Base-by-base conservation (phyloP, 2,797 vertebrate species). In the Chrysocyon brachyurus region DNA sequence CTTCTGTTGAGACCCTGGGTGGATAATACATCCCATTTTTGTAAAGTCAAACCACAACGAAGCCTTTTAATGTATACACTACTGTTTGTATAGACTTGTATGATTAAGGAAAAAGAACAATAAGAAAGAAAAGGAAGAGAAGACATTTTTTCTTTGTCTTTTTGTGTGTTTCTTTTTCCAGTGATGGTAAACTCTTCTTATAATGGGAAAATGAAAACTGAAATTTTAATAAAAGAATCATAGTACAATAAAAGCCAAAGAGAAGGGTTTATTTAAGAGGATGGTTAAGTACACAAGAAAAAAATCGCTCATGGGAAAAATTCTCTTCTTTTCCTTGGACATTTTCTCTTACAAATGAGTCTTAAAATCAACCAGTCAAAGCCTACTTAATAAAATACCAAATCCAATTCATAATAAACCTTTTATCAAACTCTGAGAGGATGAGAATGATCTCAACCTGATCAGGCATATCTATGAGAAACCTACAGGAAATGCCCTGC, bases 311-410 rank as follows among this genome's bases (percentile, higher is more conserved):
- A 52, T 33, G 14, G 92, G 49, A 85, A 66, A 84, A 85, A 90
- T 49, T 87, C 24, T 75, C 57, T 57, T 77, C 31, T 89, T 77
- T 72, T 63, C 22, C 8, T 33, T 56, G 49, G n/a, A 46, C 1
- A n/a, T 79, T 89, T 89, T 85, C 72, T 94, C 59, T 90, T 63
- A 89, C 40, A 83, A 70, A 77, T 59, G 63, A 94, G 22, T 66
- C 85, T 87, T 86, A 77, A 54, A 85, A 87, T 46, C 66, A 86
- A 21, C 59, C 66, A 6, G 52, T 77, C 81, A 89, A 91, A 73
- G 24, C 33, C 46, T 94, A 49, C 81, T 94, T 82, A 54, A 86
- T 75, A 87, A 92, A 89, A 59, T 22, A 82, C 22, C 40, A 81
- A 95, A 33, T 94, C 31, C 59, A 61, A 61, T 63, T 68, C 33